These are phyloP conservation scores for Mustela lutreola DNA, from an alignment of 2,113 vertebrate genomes.

Conservation along the genomic window DNA sequence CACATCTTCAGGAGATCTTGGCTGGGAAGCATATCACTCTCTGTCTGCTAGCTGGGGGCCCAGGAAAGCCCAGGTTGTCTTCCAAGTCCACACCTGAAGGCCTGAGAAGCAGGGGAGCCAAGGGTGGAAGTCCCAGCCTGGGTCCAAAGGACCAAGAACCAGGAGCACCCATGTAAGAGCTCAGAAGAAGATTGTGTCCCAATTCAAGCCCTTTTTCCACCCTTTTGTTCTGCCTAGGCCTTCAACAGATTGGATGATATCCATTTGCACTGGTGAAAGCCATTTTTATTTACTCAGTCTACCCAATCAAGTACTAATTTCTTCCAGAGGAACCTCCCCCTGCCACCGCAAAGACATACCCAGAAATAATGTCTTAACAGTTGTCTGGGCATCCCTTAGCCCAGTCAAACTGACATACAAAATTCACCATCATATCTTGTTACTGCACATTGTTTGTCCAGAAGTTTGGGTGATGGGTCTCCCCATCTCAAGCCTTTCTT, in stretches of 20 bases:
- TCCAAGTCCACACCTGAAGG: neutral
- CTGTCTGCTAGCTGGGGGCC: no score
- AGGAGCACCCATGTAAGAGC: fast-evolving
- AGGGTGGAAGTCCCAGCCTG: neutral
- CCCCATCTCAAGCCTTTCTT: neutral
- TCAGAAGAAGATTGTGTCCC: neutral
- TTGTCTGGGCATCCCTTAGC: neutral
- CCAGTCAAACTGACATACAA: neutral
- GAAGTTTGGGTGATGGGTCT: neutral
- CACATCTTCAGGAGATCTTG: neutral
- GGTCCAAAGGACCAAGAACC: neutral
- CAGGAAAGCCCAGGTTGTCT: no score
- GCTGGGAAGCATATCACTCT: neutral
- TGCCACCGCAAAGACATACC: no score
- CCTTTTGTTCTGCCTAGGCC: neutral
- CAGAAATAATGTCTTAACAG: neutral
- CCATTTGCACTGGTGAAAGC: neutral
- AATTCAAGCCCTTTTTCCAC: neutral
- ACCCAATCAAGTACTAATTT: neutral
- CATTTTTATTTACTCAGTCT: neutral
- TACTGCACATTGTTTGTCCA: neutral
- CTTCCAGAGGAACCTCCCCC: neutral
- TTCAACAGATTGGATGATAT: neutral
- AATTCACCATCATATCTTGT: neutral
- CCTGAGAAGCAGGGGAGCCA: neutral